These are phyloP conservation scores for Limenitis camilla DNA, from an alignment of 2,888 invertebrate species.

Conservation along the genomic window DNA sequence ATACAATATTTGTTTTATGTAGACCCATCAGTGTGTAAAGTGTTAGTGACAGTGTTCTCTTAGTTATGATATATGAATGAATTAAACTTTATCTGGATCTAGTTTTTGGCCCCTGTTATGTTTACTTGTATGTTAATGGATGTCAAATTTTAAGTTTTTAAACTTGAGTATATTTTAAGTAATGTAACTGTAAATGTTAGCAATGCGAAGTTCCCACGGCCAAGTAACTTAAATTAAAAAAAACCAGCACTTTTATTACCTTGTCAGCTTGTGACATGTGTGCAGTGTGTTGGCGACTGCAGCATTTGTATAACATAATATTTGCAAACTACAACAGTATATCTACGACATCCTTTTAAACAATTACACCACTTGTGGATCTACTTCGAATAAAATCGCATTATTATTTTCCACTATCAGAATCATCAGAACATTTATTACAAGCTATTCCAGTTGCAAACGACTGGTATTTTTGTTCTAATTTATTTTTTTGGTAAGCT, in stretches of 20 bases:
- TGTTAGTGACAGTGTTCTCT: no score
- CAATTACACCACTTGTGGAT: constrained; percentile 65
- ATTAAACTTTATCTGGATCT: no score
- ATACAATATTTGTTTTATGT: constrained; percentile 30
- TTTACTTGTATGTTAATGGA: constrained; percentile 18
- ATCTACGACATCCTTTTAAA: constrained; percentile 43
- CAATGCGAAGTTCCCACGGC: neutral
- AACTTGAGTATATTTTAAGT: neutral
- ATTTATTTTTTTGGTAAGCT: neutral
- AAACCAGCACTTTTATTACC: constrained; percentile 2
- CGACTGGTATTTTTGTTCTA: neutral
- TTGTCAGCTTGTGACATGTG: constrained; percentile 40
- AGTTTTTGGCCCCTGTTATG: no score
- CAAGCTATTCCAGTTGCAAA: no score
- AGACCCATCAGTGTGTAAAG: constrained; percentile 62
- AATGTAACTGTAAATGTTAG: neutral
- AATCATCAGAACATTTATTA: neutral
- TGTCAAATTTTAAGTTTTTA: constrained; percentile 25
- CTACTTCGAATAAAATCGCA: constrained; percentile 43
- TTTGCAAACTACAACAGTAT: constrained; percentile 22
- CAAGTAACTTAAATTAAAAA: neutral
- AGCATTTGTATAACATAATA: constrained; percentile 33
- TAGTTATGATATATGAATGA: no score
- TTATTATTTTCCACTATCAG: constrained; percentile 20
- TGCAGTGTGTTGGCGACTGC: constrained; percentile 70